phyloP scores from a whole-genome alignment of 2,888 invertebrate genomes.

The Parnassius mnemosyne region DNA sequence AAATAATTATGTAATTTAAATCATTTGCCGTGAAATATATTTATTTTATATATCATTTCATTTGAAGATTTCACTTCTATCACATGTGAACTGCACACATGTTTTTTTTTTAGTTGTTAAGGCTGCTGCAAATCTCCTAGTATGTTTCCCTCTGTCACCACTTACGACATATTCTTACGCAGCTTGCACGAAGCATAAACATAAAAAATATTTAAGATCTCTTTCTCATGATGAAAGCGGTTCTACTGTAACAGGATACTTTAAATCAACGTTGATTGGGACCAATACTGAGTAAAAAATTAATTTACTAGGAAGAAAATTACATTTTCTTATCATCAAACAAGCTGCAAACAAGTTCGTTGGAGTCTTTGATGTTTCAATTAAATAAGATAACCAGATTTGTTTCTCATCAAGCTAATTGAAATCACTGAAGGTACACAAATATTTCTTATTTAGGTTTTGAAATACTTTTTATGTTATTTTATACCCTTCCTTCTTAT shows the following conservation, averaged over 20 bases:
- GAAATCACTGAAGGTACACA: background rate
- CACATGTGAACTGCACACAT: no score
- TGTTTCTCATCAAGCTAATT: constrained; percentile 20
- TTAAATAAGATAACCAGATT: constrained; percentile 20
- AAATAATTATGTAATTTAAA: no score
- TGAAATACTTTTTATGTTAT: background rate
- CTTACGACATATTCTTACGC: no score
- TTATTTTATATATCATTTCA: no score
- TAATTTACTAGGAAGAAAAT: constrained; percentile 14
- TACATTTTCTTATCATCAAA: constrained; percentile 18
- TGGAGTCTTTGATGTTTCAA: constrained; percentile 16
- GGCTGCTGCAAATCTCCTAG: no score
- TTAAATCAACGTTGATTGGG: background rate
- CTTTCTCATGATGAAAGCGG: background rate
- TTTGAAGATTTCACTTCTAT: no score
- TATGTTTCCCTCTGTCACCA: no score
- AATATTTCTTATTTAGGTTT: background rate
- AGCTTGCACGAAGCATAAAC: no score
- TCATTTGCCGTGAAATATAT: no score
- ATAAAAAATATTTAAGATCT: no score
- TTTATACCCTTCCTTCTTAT: no score
- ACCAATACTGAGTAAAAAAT: constrained; percentile 13
- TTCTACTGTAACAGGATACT: background rate
- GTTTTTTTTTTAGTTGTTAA: no score
- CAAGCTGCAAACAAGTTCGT: constrained; percentile 10